These are phyloP conservation scores for Lepus oiostolus DNA, from an alignment of 2,797 vertebrate genomes.

Conservation along the genomic window DNA sequence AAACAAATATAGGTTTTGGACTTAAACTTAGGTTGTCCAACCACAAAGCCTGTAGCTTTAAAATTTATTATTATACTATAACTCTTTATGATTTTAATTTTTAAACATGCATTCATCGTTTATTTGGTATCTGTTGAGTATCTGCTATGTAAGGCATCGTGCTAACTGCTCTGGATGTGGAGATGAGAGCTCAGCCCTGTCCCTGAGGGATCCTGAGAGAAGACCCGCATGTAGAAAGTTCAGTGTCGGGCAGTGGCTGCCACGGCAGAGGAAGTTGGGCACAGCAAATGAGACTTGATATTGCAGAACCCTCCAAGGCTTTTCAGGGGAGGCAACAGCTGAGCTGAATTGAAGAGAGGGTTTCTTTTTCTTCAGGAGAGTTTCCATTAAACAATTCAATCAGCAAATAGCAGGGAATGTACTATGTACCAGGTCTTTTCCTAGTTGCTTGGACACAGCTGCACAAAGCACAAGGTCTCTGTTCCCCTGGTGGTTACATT, in stretches of 20 bases:
- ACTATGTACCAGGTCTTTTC: background rate
- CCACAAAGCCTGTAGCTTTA: background rate
- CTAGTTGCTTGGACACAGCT: background rate
- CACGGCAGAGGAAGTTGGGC: background rate
- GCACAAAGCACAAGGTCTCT: background rate
- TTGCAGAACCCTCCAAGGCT: background rate
- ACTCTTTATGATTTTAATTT: background rate
- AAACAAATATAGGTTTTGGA: background rate
- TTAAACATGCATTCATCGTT: background rate
- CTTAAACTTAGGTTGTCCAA: background rate
- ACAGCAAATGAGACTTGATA: background rate
- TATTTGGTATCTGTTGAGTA: background rate
- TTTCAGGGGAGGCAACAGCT: background rate
- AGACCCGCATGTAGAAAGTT: background rate
- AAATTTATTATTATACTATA: background rate
- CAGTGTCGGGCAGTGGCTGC: background rate
- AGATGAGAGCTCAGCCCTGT: background rate
- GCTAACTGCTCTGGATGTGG: background rate
- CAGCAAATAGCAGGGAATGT: background rate
- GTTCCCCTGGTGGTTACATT: background rate
- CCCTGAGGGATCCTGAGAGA: background rate
- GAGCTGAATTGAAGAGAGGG: background rate
- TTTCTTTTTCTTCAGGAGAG: background rate
- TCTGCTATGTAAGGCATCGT: background rate
- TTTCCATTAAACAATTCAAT: conserved; percentile 31